Percentiles rank a stretch among this genome's conserved stretches.
Evolutionary conservation across 2,113 vertebrate species (phyloP).

Genomic region (Oryctolagus cuniculus): DNA sequence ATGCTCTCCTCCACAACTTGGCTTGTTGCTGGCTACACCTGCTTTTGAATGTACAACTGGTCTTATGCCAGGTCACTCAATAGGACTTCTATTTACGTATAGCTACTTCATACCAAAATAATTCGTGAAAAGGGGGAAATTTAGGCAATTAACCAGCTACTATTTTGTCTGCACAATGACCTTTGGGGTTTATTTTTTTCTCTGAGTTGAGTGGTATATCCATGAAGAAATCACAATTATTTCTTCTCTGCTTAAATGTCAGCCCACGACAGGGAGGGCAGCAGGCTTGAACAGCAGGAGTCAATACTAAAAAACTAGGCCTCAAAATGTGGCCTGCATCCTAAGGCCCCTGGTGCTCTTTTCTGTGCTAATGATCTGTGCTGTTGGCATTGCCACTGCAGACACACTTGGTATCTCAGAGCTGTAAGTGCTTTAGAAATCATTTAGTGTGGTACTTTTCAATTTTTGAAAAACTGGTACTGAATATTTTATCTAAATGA

Average conservation of each 20-base stretch:
- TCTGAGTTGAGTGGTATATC: constrained; percentile 28
- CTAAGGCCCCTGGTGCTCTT: constrained; percentile 30
- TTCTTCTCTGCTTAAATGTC: constrained; percentile 65
- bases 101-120: constrained; percentile 34
- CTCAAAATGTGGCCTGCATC: constrained; percentile 8
- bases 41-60: not conserved
- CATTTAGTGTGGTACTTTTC: not conserved
- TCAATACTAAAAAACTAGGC: not conserved
- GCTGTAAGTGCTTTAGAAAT: not conserved
- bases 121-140: not conserved
- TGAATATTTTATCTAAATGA: constrained; percentile 25
- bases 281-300: constrained; percentile 31
- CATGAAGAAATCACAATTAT: constrained; percentile 12
- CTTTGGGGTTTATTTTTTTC: constrained; percentile 17
- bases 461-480: not conserved
- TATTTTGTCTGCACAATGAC: constrained; percentile 39
- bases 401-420: not conserved
- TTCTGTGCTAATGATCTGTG: constrained; percentile 31
- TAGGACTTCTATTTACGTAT: not conserved
- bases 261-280: constrained; percentile 51
- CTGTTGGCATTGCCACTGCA: not conserved
- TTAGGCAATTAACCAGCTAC: not conserved
- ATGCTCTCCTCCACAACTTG: not conserved
- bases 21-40: not conserved
- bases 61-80: not conserved